Evolutionary conservation across 2,797 vertebrate genomes (phyloP), one percentile per base, ranked within the genome.

Genomic region (Notolabrus celidotus): DNA sequence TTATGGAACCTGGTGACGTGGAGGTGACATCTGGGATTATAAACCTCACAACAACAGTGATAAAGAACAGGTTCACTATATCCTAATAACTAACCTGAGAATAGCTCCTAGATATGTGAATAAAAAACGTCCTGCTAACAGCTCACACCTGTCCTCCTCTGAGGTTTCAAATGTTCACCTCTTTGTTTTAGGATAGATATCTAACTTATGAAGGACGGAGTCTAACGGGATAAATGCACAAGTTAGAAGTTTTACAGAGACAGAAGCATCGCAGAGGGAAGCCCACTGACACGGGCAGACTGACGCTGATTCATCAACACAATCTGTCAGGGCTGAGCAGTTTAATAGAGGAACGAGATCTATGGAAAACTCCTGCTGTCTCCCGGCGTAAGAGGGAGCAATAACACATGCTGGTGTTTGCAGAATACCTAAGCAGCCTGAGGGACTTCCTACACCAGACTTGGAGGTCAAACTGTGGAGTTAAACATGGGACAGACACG

Each of bases 381-480:
- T 82, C 71, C 11, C 52, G 57, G 53, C 71, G 51, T 20, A 38
- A 63, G 47, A 34, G 23, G 50, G 70, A 71, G 65, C 73, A 71
- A 39, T 56, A 80, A 74, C 80, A 85, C 76, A 75, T 47, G 68
- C 56, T 39, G 77, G 16, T 71, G 84, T 84, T 82, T 77, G 84
- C 77, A 66, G 80, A 86, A 87, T 77, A 52, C 69, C 76, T 56
- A 76, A 82, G 39, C 74, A 74, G 73, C 69, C 64, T 7, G 34
- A 67, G 46, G 52, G 61, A 71, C 59, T 39, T 39, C 58, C 73
- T 49, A 61, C 7, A 27, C 23, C 67, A 10, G 64, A 79, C 34
- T n/a, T 34, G 25, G 84, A 79, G 86, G 80, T 88, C 76, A 86
- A 82, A 80, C 70, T 65, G 69, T 41, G 45, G 63, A 61, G 66